phyloP scores from a whole-genome alignment of 2,888 invertebrate genomes.

The Lycaena phlaeas region DNA sequence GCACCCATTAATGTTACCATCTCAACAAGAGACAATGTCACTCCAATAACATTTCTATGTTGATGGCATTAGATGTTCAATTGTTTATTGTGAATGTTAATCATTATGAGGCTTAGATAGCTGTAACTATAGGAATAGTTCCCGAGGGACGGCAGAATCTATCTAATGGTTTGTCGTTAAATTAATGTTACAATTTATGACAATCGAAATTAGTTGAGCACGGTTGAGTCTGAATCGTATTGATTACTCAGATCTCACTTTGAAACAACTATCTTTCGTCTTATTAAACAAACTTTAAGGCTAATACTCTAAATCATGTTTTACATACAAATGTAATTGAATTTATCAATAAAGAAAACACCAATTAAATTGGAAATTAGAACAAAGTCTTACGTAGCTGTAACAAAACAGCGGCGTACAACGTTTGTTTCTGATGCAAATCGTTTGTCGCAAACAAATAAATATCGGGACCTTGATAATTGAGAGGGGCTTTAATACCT shows the following conservation, averaged over 20 bases:
- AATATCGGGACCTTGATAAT: conserved; percentile 36
- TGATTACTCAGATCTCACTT: conserved; percentile 2
- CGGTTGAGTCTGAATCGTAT: conserved; percentile 24
- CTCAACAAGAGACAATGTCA: conserved; percentile 2
- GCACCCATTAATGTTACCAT: conserved; percentile 7
- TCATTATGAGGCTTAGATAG: conserved; percentile 6
- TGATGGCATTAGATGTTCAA: conserved; percentile 5
- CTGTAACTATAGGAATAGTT: conserved; percentile 55
- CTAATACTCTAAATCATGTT: too few species aligned
- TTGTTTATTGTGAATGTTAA: conserved; percentile 3
- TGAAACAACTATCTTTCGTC: too few species aligned
- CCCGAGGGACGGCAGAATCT: conserved; percentile 61
- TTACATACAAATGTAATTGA: too few species aligned
- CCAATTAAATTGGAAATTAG: too few species aligned
- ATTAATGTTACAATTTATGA: conserved; percentile 70
- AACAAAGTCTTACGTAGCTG: too few species aligned
- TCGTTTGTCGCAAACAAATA: conserved; percentile 25
- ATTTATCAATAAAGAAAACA: too few species aligned
- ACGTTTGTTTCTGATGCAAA: conserved; percentile 14
- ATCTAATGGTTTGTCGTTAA: conserved; percentile 68
- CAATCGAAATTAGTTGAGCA: conserved; percentile 50
- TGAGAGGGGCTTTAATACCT: conserved; percentile 52
- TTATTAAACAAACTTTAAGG: too few species aligned
- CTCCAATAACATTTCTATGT: conserved; percentile 7
- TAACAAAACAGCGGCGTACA: conserved; percentile 17